phyloP scores from a whole-genome alignment of 2,113 vertebrate species.

The Epinephelus cyanopodus region DNA sequence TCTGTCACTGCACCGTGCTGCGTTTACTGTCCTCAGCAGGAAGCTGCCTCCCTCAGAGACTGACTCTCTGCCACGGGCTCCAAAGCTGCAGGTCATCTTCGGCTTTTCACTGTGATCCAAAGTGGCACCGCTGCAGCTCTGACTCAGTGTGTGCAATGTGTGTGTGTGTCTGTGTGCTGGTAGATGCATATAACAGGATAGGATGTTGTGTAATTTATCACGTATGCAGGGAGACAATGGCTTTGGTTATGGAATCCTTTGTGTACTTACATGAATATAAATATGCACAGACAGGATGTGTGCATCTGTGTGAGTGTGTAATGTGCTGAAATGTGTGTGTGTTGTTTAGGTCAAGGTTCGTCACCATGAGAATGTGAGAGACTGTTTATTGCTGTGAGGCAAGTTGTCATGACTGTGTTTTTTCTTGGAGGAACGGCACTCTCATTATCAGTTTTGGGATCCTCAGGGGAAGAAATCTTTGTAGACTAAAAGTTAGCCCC shows the following conservation, averaged over 20 bases:
- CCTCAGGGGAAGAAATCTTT: background rate
- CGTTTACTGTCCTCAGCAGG: conserved; percentile 59
- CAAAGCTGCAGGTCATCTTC: conserved; percentile 49
- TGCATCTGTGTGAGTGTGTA: background rate
- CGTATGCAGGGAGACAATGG: background rate
- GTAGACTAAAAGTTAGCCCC: background rate
- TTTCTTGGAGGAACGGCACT: conserved; percentile 1
- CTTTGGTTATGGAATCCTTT: background rate
- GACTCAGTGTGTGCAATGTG: conserved; percentile 34
- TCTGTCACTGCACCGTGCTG: conserved; percentile 44
- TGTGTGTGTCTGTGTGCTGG: conserved; percentile 2
- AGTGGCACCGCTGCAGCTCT: conserved; percentile 55
- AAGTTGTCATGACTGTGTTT: conserved; percentile 15
- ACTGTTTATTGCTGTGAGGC: conserved; percentile 11
- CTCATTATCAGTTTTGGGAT: conserved; percentile 28
- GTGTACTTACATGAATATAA: background rate
- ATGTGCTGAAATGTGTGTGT: background rate
- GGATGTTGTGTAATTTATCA: background rate
- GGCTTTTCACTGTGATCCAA: conserved; percentile 42
- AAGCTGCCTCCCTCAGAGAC: conserved; percentile 26
- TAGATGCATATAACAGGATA: conserved; percentile 6
- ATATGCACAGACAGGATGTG: conserved; percentile 18
- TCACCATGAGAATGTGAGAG: conserved; percentile 12
- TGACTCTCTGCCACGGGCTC: conserved; percentile 24
- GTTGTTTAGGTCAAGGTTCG: conserved; percentile 18